Base-by-base conservation (phyloP, 2,888 invertebrate genomes). In the Dicyrtoma fusca region DNA sequence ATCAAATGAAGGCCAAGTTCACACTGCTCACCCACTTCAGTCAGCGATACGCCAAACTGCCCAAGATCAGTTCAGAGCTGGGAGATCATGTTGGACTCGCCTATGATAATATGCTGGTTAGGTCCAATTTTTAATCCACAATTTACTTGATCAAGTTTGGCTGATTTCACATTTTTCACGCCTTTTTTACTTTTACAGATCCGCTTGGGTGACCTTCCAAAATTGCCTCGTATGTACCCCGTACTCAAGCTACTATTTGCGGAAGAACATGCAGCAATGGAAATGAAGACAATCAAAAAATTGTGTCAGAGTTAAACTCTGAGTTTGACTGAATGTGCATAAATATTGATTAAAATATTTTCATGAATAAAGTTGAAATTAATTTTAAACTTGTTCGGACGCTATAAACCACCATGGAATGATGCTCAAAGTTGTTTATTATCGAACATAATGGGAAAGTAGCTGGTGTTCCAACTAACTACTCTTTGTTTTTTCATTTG, bases 21-120 rank as follows among this genome's bases (percentile, higher is more conserved):
- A 92, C 89, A 0, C 84, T 99, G 2, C 86, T 99, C 42, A 98
- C 97, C 0, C 99, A 99, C 86, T 99, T 99, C 84, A 97, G 96
- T 83, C 97, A 97, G 83, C 87, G 97, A 47, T 97, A 97, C 84
- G 90, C 94, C 55, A 91, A 95, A 76, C 86, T 97, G 79, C 96
- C 97, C 1, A 85, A 91, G 0, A 86, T 85, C 72, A 86, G 88
- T 57, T 86, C 87, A 66, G 87, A 88, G 79, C 86, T 88, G 21
- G 84, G 85, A 62, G 85, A 86, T 21, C 89, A 89, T 81, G 91
- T 97, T 26, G 92, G 95, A 44, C 90, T 96, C 80, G 95, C 97
- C 1, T 96, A 95, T 83, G 97, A 97, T 82, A 92, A 95, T 82
- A 95, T 97, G 95, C 88, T 89, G 86, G 91, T 91, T 78, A 76